phyloP scores from a whole-genome alignment of 1,140 invertebrate genomes.

The Caenorhabditis remanei region DNA sequence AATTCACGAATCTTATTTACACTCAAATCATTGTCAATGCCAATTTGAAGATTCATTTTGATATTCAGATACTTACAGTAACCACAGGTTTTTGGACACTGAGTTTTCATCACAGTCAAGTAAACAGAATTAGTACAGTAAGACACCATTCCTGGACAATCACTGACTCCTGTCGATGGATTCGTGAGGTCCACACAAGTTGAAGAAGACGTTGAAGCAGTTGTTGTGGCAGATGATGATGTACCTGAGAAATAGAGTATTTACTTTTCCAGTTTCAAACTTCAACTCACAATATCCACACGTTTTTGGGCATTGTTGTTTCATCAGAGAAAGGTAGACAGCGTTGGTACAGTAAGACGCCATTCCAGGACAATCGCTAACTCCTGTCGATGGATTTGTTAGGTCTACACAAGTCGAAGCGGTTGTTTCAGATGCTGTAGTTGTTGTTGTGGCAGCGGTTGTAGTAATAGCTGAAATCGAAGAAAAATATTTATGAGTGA shows the following conservation, averaged over 20 bases:
- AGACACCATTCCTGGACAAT: conserved; percentile 22
- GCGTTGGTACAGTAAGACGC: conserved; percentile 51
- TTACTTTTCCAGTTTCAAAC: not conserved
- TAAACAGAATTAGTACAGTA: not conserved
- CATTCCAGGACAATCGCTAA: conserved; percentile 44
- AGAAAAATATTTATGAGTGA: not conserved
- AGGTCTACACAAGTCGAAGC: conserved; percentile 32
- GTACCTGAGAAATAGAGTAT: not conserved
- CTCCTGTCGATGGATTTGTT: conserved; percentile 23
- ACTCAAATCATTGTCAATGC: too few species aligned
- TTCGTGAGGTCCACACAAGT: conserved; percentile 43
- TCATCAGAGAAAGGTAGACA: conserved; percentile 54
- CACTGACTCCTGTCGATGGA: conserved; percentile 40
- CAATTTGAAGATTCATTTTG: too few species aligned
- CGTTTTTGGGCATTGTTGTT: conserved; percentile 58
- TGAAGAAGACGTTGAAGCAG: not conserved
- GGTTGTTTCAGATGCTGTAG: not conserved
- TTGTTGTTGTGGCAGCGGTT: not conserved
- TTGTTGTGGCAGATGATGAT: not conserved
- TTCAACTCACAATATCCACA: conserved; percentile 51
- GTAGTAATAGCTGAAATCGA: not conserved
- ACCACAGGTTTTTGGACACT: conserved; percentile 23
- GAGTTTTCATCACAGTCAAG: not conserved
- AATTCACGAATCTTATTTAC: too few species aligned
- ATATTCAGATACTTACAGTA: not conserved